Evolutionary conservation across 1,140 invertebrate species (phyloP), one percentile per base, ranked within the genome.

Genomic region (Acromyrmex heyeri): DNA sequence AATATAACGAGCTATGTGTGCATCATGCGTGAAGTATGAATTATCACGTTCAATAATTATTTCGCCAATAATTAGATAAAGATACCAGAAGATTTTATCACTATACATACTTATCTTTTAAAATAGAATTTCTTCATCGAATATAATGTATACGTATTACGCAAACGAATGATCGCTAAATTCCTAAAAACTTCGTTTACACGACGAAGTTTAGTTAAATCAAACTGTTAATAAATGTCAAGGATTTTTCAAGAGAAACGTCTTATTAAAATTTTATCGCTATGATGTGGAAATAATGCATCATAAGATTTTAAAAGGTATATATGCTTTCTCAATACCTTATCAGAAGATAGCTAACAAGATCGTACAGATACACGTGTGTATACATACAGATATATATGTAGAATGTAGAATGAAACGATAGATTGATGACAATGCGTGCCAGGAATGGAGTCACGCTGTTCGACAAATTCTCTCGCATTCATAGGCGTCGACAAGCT

Each of bases 191-290:
- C 3, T 38, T 59, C 38, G 5, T 12, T 38, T 5, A 7, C 21
- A 8, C 18, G 59, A 34, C 21, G 30, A 34, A 3, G 5, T 73
- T 57, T 38, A 55, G 2, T n/a, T 21, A 59, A 59, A 34, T 21
- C 50, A 0, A 57, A 21, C 27, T n/a, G 44, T 18, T 1, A 10
- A 18, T 48, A 69, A 69, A 69, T 50, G 21, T 12, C 65, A 69
- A 69, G 64, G 34, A 50, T 30, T 30, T 38, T 18, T 34, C 64
- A 34, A 24, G 30, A 77, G 12, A 62, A 64, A 21, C n/a, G 4
- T 14, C 34, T n/a, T 8, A 14, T 67, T 21, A 67, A 67, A 44
- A 67, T 67, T 21, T 69, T 81, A 86, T 88, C 88, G 61, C 14
- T 14, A 16, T 8, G 53, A 75, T 34, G 48, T 65, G 16, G 61